phyloP scores from a whole-genome alignment of 2,797 vertebrate species.

The Sciaenops ocellatus region DNA sequence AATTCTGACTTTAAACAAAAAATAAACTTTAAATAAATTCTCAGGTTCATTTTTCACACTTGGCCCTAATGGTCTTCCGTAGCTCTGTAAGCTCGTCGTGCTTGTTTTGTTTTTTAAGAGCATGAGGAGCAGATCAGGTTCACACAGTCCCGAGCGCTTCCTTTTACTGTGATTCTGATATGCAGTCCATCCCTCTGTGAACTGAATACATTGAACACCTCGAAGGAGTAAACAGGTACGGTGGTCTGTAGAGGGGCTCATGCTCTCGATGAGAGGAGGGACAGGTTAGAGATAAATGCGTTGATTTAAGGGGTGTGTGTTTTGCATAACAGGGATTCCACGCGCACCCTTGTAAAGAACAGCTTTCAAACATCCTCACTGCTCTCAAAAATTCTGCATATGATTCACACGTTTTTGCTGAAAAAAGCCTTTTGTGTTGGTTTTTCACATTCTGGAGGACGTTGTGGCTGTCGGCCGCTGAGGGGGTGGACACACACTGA shows the following conservation, averaged over 20 bases:
- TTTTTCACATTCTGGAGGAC: constrained; percentile 81
- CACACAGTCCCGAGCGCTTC: constrained; percentile 19
- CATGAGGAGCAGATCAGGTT: constrained; percentile 31
- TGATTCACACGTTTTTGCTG: constrained; percentile 45
- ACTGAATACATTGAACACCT: constrained; percentile 33
- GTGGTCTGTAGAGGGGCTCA: constrained; percentile 23
- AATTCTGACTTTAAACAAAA: no score
- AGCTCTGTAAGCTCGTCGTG: constrained; percentile 25
- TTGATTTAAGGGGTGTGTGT: constrained; percentile 37
- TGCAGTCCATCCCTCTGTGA: constrained; percentile 28
- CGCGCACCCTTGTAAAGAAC: constrained; percentile 29
- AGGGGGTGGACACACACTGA: constrained; percentile 48
- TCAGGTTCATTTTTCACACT: no score
- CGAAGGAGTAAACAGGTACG: neutral
- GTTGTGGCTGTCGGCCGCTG: constrained; percentile 24
- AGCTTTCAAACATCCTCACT: constrained; percentile 38
- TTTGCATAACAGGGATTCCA: constrained; percentile 71
- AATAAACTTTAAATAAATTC: no score
- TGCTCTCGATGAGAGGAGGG: constrained; percentile 26
- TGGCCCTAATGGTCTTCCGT: no score
- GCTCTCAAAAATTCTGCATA: constrained; percentile 45
- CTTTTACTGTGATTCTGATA: constrained; percentile 18
- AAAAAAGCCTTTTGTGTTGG: constrained; percentile 43
- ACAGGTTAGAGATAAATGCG: constrained; percentile 27
- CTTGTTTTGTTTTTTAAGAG: constrained; percentile 15